phyloP scores from a whole-genome alignment of 1,140 invertebrate species.

The Zaprionus ghesquierei region DNA sequence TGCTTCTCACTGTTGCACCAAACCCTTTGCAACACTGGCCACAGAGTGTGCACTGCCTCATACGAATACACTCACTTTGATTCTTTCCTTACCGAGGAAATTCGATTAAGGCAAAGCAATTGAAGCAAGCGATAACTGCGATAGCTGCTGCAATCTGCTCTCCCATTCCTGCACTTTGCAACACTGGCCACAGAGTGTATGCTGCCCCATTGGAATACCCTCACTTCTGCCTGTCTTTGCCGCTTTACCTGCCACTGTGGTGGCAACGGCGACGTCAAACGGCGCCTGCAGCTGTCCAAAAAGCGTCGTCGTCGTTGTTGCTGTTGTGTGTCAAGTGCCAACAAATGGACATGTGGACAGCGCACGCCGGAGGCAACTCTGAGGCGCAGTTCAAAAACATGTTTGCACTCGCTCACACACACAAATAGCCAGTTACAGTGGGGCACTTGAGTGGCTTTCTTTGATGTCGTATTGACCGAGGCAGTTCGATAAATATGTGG shows the following conservation, averaged over 20 bases:
- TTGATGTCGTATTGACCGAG: constrained; percentile 60
- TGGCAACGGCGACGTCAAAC: constrained; percentile 11
- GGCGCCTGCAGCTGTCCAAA: constrained; percentile 70
- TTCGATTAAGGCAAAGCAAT: too few species aligned
- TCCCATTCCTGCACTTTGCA: not conserved
- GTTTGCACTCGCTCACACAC: constrained; percentile 62
- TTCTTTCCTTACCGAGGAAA: too few species aligned
- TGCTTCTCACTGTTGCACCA: too few species aligned
- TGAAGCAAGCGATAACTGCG: too few species aligned
- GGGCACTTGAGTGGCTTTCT: constrained; percentile 49
- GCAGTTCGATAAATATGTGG: constrained; percentile 65
- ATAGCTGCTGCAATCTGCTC: too few species aligned
- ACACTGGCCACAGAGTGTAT: not conserved
- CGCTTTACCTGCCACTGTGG: constrained; percentile 57
- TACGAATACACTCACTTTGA: too few species aligned
- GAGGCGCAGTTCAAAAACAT: constrained; percentile 74
- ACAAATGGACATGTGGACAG: constrained; percentile 68
- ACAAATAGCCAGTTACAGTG: not conserved
- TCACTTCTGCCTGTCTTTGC: constrained; percentile 22
- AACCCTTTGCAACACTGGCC: too few species aligned
- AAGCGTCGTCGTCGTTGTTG: constrained; percentile 53
- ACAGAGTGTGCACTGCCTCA: too few species aligned
- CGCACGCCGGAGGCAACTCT: constrained; percentile 56
- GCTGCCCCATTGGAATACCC: constrained; percentile 12
- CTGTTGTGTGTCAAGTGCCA: constrained; percentile 73